Base-by-base conservation (phyloP, 2,113 vertebrate genomes). In the Oceanodroma tethys region DNA sequence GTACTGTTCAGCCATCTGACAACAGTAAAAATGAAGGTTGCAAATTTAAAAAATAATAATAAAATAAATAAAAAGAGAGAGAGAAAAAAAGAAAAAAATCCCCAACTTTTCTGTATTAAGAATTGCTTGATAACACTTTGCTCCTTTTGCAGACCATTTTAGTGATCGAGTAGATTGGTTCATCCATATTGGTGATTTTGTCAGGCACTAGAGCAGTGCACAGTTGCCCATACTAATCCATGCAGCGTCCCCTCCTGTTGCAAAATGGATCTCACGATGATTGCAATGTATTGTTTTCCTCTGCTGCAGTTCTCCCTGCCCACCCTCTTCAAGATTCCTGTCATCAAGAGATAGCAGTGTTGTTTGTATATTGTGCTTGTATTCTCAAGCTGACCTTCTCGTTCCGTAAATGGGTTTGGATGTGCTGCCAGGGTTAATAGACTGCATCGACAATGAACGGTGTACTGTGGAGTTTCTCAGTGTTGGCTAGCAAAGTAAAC, bases 1-100 rank as follows among this genome's bases (percentile, higher is more conserved):
- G 86, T 86, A 34, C 81, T 93, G 89, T 79, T 93, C 87, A 94
- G 66, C 90, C 93, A 88, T 88, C 92, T 96, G 95, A 95, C 87
- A 82, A 79, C 89, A 94, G 72, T 66, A 84, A 85, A 88, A 81
- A 74, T 36, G 72, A 92, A 83, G 60, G 91, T 87, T 5, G 17
- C 56, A 63, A 68, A 56, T 63, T n/a, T 1, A 29, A 88, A 88
- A 94, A 53, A 43, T 11, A 68, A 63, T 67, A 90, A 71, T 36
- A 60, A 91, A 90, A 36, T 42, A 30, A 40, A 21, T 3, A n/a
- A 36, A 66, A 13, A 43, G 7, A 36, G 27, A 34, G 10, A 3
- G 6, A 4, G 4, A 4, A 10, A 25, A n/a, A 11, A 55, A 27
- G 6, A 78, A 65, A 45, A 75, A 36, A 19, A 7, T 3, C 12